phyloP scores from a whole-genome alignment of 2,797 vertebrate species.

The Phoeniculus purpureus region DNA sequence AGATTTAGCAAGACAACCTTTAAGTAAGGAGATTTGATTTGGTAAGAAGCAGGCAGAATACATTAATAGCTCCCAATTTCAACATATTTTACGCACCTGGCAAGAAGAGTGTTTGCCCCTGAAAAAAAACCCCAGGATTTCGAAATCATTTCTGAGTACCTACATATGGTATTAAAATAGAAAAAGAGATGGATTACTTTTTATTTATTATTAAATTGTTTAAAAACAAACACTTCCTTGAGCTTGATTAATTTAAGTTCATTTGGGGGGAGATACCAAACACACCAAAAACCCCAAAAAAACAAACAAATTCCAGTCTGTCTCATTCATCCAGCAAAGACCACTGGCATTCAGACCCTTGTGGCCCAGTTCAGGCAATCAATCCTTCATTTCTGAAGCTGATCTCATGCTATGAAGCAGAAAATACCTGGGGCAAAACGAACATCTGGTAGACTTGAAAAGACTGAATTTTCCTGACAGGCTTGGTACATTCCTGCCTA shows the following conservation, averaged over 20 bases:
- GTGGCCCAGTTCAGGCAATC: not conserved
- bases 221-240: not conserved
- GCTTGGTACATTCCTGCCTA: not conserved
- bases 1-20: conserved; percentile 1
- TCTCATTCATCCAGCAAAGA: not conserved
- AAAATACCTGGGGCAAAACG: conserved; percentile 21
- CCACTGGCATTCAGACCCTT: not conserved
- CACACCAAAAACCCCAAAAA: not conserved
- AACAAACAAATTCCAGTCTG: not conserved
- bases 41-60: conserved; percentile 20
- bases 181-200: not conserved
- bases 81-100: not conserved
- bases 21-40: not conserved
- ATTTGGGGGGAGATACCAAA: not conserved
- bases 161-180: not conserved
- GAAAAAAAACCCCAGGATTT: not conserved
- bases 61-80: not conserved
- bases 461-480: not conserved
- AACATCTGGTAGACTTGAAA: conserved; percentile 4
- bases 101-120: not conserved
- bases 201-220: not conserved
- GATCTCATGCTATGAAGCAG: not conserved
- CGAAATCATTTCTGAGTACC: not conserved
- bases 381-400: not conserved
- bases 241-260: not conserved